Evolutionary conservation across 2,113 vertebrate species (phyloP).

Genomic region (Dromaius novaehollandiae): DNA sequence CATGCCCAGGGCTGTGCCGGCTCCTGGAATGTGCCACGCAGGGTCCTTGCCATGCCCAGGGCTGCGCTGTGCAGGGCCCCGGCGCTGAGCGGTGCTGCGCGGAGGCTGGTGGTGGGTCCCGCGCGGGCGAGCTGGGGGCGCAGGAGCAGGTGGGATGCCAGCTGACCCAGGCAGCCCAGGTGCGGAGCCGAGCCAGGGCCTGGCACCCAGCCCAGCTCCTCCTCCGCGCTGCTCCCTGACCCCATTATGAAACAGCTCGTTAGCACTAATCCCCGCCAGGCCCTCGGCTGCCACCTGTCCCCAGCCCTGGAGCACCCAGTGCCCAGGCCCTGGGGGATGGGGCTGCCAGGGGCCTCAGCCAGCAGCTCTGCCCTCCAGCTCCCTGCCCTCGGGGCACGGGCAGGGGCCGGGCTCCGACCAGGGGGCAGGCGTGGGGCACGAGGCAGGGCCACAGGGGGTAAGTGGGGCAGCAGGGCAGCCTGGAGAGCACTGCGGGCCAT

Average conservation of each 20-base stretch:
- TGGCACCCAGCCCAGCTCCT: background rate
- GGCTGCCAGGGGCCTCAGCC: too few species aligned
- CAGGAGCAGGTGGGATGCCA: too few species aligned
- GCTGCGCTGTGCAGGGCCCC: background rate
- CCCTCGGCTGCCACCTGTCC: constrained; percentile 13
- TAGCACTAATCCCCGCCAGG: background rate
- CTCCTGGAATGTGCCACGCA: too few species aligned
- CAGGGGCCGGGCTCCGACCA: background rate
- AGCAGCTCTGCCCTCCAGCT: background rate
- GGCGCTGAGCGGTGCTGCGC: too few species aligned
- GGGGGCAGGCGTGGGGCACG: background rate
- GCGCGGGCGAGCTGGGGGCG: background rate
- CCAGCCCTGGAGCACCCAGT: background rate
- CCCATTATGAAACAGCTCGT: constrained; percentile 8
- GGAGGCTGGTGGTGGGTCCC: background rate
- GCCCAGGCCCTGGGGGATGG: background rate
- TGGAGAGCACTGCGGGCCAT: background rate
- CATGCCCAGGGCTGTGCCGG: too few species aligned
- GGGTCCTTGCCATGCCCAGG: too few species aligned
- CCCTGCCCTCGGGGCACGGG: background rate
- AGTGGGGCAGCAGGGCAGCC: background rate
- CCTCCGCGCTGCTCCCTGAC: background rate
- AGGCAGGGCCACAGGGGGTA: too few species aligned
- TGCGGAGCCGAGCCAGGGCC: background rate
- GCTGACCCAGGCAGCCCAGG: background rate